Evolutionary conservation across 2,888 invertebrate genomes (phyloP), one percentile per base, ranked within the genome.

Genomic region (Apotomis turbidana): DNA sequence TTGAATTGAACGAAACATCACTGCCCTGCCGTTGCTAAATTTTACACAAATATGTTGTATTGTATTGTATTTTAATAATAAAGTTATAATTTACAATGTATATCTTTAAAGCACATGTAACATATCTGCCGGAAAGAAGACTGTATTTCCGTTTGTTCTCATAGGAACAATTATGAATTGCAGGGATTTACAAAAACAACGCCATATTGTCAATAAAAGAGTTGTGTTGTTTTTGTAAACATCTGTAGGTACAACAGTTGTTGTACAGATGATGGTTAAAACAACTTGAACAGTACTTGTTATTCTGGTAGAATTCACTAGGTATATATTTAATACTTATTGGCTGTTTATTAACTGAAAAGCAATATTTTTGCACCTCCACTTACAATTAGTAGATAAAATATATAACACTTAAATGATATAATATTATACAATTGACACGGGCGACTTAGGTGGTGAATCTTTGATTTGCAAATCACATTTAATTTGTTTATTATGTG

Each of bases 401-500:
- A 4, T 13, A 59, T 49, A 59, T 41, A 59, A 36, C 38, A 59
- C 59, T n/a, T 59, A 59, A 59, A 59, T 41, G 5, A 49, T 59
- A 61, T 61, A 49, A 13, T 15, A 6, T 12, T n/a, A 46, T 61
- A 49, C 44, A 46, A 62, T 55, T 54, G 12, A 36, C 55, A 41
- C 36, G 38, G 27, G 27, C n/a, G 68, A 58, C 51, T 55, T 44
- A 62, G 52, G 70, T 61, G 58, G 54, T 68, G 61, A 60, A 74
- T 60, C 54, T 51, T 73, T 74, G 46, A 77, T 78, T 75, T 76
- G 77, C 77, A 74, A 77, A 73, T 79, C 75, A 77, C 79, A 73
- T 72, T 41, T 71, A 74, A 74, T 72, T 68, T 67, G 77, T 78
- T 75, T 77, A 76, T 74, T 77, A 78, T 75, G 76, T 78, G 82